Base-by-base conservation (phyloP, 1,140 invertebrate genomes). In the Matsumurasca onukii region DNA sequence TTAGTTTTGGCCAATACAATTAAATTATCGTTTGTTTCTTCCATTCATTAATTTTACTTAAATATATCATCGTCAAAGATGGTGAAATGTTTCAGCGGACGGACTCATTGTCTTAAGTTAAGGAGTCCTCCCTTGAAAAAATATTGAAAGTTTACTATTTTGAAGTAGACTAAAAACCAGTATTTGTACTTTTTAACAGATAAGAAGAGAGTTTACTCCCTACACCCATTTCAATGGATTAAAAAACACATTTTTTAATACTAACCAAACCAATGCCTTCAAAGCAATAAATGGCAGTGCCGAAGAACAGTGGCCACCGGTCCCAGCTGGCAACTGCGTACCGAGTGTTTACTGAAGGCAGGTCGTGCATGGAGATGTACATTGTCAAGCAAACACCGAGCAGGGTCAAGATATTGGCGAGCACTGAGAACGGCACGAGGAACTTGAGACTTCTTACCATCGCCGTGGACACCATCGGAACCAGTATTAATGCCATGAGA, bases 281-380 rank as follows among this genome's bases (percentile, higher is more conserved):
- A 72, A 95, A 84, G 2, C 93, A 91, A 73, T 94, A 95, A 73
- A 95, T 93, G 9, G 90, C 91, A 1, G 91, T 95, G 67, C 92
- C 92, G 76, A 95, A 94, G 83, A 92, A 95, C 31, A 91, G 83
- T 0, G 93, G 93, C 69, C 93, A 80, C 17, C 70, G 34, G 1
- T 64, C 86, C 68, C 85, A 80, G 34, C 79, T 77, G n/a, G 86
- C 84, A 51, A 91, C 24, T 0, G 63, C 49, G 22, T 48, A 13
- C 34, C 75, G 67, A 12, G 70, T 31, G 1, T 69, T 62, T 13
- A 75, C 2, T 0, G 72, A 51, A 3, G 74, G 73, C 5, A 76
- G 68, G 49, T 72, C 72, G 2, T 51, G 39, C 3, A 22, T 31
- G 20, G 72, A 57, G 74, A 93, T 94, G 75, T 92, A 93, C 71